Base-by-base conservation (phyloP, 2,113 vertebrate species). In the Lepus timidus region DNA sequence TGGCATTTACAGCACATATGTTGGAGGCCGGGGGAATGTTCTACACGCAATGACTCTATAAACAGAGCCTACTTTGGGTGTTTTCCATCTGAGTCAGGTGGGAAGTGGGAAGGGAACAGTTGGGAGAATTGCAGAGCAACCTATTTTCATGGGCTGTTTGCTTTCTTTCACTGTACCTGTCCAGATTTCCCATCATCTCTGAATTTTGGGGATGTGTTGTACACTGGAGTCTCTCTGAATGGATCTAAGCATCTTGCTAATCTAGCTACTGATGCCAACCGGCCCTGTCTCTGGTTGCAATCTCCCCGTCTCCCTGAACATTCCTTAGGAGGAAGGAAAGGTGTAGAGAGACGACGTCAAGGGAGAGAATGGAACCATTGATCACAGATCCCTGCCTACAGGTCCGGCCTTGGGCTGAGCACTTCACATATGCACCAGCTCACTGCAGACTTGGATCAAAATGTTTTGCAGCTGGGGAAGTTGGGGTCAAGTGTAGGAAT, bases 131-230 rank as follows among this genome's bases (percentile, higher is more conserved):
- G 89, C 55, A 33, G 68, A 97, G 83, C 67, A 58, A 22, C 90
- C 91, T 97, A 91, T 62, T 68, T 94, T 70, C 83, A 70, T 14
- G 91, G 95, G 73, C 79, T 58, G 75, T 51, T 91, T 78, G n/a
- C 90, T 92, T 95, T 97, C 81, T 96, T 64, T 85, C 96, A 73
- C 65, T 36, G n/a, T 33, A 93, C 49, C 51, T 65, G 52, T 52
- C 87, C 36, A 25, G 20, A 49, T 85, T 19, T 70, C 70, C 67
- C 80, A 39, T 29, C n/a, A 8, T 31, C 85, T 33, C 36, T 81
- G 49, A 73, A 78, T 25, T 86, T 82, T 22, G 31, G 62, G 82
- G 22, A 25, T 13, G 86, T 71, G 31, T 73, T 74, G 36, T 51
- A 65, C 61, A 27, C 49, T 33, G 64, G 19, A 1, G 25, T 13